phyloP scores from a whole-genome alignment of 2,797 vertebrate genomes.

The Harpagifer antarcticus region DNA sequence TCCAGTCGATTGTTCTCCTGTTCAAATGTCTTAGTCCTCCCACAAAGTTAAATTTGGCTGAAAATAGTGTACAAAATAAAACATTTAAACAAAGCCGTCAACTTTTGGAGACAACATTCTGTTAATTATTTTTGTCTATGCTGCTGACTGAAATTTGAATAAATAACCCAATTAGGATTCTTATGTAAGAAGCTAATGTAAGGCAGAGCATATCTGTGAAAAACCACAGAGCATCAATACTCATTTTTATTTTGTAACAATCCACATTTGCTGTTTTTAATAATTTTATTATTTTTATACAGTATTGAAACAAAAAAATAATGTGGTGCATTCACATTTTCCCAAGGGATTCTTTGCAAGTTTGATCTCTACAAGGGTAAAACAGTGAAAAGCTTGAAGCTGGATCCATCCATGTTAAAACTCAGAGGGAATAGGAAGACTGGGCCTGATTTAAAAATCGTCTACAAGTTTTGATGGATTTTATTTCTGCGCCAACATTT shows the following conservation, averaged over 20 bases:
- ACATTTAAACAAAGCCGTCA: background rate
- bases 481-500: slow-evolving; percentile 80
- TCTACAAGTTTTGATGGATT: slow-evolving; percentile 91
- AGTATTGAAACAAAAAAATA: slow-evolving; percentile 93
- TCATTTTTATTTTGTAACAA: slow-evolving; percentile 85
- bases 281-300: slow-evolving; percentile 92
- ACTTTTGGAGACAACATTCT: background rate
- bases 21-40: background rate
- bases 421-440: slow-evolving; percentile 87
- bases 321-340: slow-evolving; percentile 98
- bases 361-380: slow-evolving; percentile 94
- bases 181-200: background rate
- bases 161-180: background rate
- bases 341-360: slow-evolving; percentile 93
- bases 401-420: slow-evolving; percentile 92
- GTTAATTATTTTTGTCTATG: background rate
- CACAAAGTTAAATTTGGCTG: background rate
- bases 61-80: background rate
- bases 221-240: slow-evolving; percentile 69
- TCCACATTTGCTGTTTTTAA: slow-evolving; percentile 85
- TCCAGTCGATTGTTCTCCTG: background rate
- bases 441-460: slow-evolving; percentile 91
- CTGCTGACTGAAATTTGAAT: background rate
- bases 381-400: slow-evolving; percentile 94
- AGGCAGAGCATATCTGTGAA: slow-evolving; percentile 28